These are phyloP conservation scores for Cyphomyrmex costatus DNA, from an alignment of 1,140 invertebrate species.

Conservation along the genomic window DNA sequence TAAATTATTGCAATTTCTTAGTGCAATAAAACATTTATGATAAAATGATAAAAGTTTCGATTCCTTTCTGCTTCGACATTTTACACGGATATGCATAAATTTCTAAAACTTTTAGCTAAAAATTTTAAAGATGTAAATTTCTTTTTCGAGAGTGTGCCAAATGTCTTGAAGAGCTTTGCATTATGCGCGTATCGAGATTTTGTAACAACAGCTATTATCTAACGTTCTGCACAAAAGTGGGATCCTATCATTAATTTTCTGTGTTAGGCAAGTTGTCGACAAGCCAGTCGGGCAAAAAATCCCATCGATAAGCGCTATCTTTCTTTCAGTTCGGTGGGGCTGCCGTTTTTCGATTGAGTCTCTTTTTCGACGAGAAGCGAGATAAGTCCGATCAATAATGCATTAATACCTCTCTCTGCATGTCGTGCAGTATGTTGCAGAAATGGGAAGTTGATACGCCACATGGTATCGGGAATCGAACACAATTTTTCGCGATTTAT, in stretches of 20 bases:
- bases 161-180: neutral
- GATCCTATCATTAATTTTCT: conserved; percentile 41
- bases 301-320: conserved; percentile 27
- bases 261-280: conserved; percentile 17
- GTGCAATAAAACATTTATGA: neutral
- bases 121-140: conserved; percentile 1
- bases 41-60: neutral
- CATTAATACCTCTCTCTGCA: conserved; percentile 11
- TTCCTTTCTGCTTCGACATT: neutral
- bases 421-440: conserved; percentile 8
- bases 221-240: neutral
- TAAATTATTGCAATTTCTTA: neutral
- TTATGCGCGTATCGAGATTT: neutral
- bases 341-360: conserved; percentile 2
- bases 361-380: conserved; percentile 30
- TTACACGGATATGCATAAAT: neutral
- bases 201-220: conserved; percentile 18
- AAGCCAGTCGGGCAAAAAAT: conserved; percentile 22
- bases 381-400: conserved; percentile 33
- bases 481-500: neutral
- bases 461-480: neutral
- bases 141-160: neutral
- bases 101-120: neutral
- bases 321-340: conserved; percentile 19
- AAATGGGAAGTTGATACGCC: conserved; percentile 7